These are phyloP conservation scores for Drosophila subsilvestris DNA, from an alignment of 2,888 invertebrate species.

Conservation along the genomic window DNA sequence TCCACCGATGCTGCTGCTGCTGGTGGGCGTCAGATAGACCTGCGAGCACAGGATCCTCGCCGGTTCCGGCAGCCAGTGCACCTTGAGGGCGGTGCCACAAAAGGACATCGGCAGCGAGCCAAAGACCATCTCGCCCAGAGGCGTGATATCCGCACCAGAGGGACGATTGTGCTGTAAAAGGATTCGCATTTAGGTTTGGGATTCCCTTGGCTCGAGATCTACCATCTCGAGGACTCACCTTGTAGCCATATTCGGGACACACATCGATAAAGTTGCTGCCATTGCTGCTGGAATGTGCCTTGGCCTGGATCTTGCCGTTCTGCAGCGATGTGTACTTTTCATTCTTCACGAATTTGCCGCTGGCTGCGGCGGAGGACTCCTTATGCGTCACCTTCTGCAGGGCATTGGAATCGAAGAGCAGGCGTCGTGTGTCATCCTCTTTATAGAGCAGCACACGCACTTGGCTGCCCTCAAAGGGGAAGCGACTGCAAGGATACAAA, in stretches of 20 bases:
- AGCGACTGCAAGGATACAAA: slow-evolving; percentile 79
- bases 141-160: slow-evolving; percentile 87
- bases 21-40: slow-evolving; percentile 86
- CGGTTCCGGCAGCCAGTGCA: slow-evolving; percentile 85
- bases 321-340: slow-evolving; percentile 60
- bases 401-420: slow-evolving; percentile 93
- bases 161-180: slow-evolving; percentile 87
- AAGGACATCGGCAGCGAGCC: slow-evolving; percentile 95
- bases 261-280: slow-evolving; percentile 86
- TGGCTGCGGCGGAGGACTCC: slow-evolving; percentile 50
- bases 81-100: slow-evolving; percentile 94
- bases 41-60: slow-evolving; percentile 86
- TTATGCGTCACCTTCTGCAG: slow-evolving; percentile 86
- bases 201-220: not conserved
- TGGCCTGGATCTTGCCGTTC: slow-evolving; percentile 69
- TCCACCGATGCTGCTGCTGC: slow-evolving; percentile 34
- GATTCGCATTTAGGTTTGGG: not conserved
- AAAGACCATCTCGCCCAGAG: slow-evolving; percentile 96
- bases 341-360: slow-evolving; percentile 66
- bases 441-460: slow-evolving; percentile 92
- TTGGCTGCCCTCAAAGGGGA: slow-evolving; percentile 88
- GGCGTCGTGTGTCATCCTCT: slow-evolving; percentile 92
- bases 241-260: slow-evolving; percentile 87
- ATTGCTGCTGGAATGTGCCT: slow-evolving; percentile 76
- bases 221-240: slow-evolving; percentile 85